Evolutionary conservation across 2,797 vertebrate genomes (phyloP), one percentile per base, ranked within the genome.

Genomic region (Enteromius unitaeniatus): DNA sequence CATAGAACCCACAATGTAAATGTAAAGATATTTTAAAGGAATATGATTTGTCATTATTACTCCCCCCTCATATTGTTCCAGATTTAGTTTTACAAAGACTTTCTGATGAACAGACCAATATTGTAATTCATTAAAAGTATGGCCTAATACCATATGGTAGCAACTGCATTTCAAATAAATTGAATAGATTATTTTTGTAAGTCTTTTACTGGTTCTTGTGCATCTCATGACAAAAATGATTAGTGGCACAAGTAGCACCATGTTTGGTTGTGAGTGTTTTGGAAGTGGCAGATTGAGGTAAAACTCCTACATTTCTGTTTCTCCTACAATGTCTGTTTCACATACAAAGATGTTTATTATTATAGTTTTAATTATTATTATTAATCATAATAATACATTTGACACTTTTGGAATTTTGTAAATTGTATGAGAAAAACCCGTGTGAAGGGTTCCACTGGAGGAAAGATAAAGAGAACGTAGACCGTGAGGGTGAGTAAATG

Each of bases 1-100:
- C 40, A 23, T 64, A 62, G 75, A 84, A 31, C 82, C 76, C 0
- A 40, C 75, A 28, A 78, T 62, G n/a, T 51, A 4, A 84, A 60
- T 72, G 1, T 37, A 15, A 64, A 31, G 1, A 6, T 19, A 19
- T 42, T 28, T 58, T 15, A 23, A 40, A 49, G 15, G 5, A 73
- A 51, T 51, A 2, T 6, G 14, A 31, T n/a, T 1, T 37, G 9
- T 75, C 19, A n/a, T 34, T 31, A 34, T 73, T 49, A 19, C 8
- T 49, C 23, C 6, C 69, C 69, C 45, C 23, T 70, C 42, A 72
- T 17, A 49, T 74, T 74, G 10, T 74, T 53, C 10, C 28, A 74
- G 19, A 64, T 28, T 62, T 6, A 62, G 26, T 62, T 5, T 62
- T 6, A 1, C 7, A 3, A 49, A 49, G 0, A 78, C 19, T 74